Conservation (phyloP, 2,888 invertebrate genomes). For the Pelosia muscerda region DNA sequence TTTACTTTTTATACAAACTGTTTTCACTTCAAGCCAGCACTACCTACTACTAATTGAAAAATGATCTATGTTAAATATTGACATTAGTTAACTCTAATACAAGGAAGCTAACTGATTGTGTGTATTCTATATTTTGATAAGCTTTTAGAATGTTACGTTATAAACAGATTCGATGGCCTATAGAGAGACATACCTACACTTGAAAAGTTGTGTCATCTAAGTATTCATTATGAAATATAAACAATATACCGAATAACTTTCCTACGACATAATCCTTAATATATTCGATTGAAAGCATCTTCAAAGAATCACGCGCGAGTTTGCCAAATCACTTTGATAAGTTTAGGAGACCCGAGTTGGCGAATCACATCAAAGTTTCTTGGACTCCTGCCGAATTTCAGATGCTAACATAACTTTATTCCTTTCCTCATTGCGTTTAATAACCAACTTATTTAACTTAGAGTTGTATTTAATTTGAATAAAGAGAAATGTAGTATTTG, state of each 20-base stretch:
- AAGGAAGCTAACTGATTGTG: too few species aligned
- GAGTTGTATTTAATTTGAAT: constrained; percentile 49
- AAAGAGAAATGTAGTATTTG: constrained; percentile 40
- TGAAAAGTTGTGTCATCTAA: too few species aligned
- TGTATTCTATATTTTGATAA: too few species aligned
- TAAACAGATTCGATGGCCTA: not conserved
- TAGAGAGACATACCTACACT: too few species aligned
- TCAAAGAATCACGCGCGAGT: constrained; percentile 71
- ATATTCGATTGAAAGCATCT: constrained; percentile 61
- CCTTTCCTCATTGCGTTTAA: constrained; percentile 65
- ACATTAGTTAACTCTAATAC: constrained; percentile 17
- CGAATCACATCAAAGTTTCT: constrained; percentile 75
- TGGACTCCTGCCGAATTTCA: constrained; percentile 78
- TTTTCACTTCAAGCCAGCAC: too few species aligned
- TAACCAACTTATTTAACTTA: constrained; percentile 63
- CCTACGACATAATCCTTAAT: constrained; percentile 44
- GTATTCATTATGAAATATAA: not conserved
- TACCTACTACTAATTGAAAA: constrained; percentile 37
- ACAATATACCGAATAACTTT: constrained; percentile 38
- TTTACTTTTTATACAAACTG: too few species aligned
- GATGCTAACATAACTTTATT: constrained; percentile 70
- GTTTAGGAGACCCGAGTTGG: constrained; percentile 67
- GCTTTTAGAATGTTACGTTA: not conserved
- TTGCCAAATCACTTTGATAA: constrained; percentile 83
- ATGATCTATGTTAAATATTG: constrained; percentile 38